Base-by-base conservation (phyloP, 2,113 vertebrate species). In the Potamarius usumacintae region DNA sequence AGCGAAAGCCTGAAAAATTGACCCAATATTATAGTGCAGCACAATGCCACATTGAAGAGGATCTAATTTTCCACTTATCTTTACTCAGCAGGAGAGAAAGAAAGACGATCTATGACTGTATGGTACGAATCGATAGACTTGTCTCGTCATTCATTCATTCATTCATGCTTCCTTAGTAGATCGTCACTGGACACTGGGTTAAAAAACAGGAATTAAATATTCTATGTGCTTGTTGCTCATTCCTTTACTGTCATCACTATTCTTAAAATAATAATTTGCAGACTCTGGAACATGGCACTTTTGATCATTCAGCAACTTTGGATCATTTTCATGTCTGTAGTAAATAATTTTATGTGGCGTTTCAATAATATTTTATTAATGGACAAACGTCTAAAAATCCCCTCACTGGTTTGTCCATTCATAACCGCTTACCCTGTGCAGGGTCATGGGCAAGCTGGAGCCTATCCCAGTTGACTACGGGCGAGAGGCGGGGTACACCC, bases 331-430 rank as follows among this genome's bases (percentile, higher is more conserved):
- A n/a, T 42, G 34, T 17, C 60, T 82, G 10, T 50, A 12, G 34
- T 83, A 52, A 65, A 83, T 25, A 20, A 52, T 77, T n/a, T 48
- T 22, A 74, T 74, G 34, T 74, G 7, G 7, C 20, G 25, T 76
- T 83, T 65, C 20, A 69, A 27, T 65, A 12, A 83, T 50, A 69
- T 83, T 69, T 55, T 83, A 30, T 69, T 34, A 52, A 57, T 57
- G 7, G 14, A 17, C 18, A 79, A 79, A 55, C 5, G 0, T n/a
- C 20, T 14, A n/a, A 52, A 77, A 52, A 2, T 34, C 34, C 34
- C 34, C 34, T 34, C 34, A 34, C 34, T 34, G 34, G 34, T 34
- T 34, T 34, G 34, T 34, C 34, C 34, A 34, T 34, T 34, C 34
- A 34, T 34, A 34, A 34, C 34, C 34, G 34, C 34, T 34, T 34